Evolutionary conservation across 2,888 invertebrate species (phyloP), one percentile per base, ranked within the genome.

Genomic region (Tenthredo distinguenda): DNA sequence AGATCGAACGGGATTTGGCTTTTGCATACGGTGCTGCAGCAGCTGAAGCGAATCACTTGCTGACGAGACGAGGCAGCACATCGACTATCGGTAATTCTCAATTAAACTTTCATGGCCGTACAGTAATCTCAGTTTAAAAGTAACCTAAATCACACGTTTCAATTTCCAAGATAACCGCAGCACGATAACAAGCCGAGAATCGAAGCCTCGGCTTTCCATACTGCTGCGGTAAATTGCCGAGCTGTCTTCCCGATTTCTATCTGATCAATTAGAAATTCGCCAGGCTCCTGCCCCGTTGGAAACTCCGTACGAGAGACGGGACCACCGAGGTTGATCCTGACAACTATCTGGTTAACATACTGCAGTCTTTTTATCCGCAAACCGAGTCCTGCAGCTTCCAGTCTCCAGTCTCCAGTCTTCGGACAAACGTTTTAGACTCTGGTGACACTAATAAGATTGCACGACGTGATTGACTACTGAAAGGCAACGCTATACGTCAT

Each of bases 401-500:
- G 50, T 18, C 15, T n/a, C n/a, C n/a, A n/a, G n/a, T n/a, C 7
- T 62, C 21, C 58, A 58, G 40, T 26, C 21, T 81, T n/a, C 58
- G 31, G 34, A 77, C 47, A 50, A 58, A 40, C 81, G 62, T 81
- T 81, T 37, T 15, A 81, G 40, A 81, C 62, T 81, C 34, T 62
- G 15, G 34, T 83, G 83, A 83, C 83, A 83, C 83, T 83, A 83
- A 83, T 83, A 83, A 83, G 83, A 40, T 83, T 68, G 65, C 68
- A 37, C 68, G 83, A 68, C 47, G 83, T 83, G 83, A 83, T 83
- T 71, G 83, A 83, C 65, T 71, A 31, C 83, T 40, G 47, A 47
- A 47, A 58, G 81, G 37, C 58, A 40, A 40, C 62, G 12, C 62
- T 26, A 5, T 21, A 40, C 34, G 34, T 15, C 79, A 2, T 21